phyloP scores from a whole-genome alignment of 2,888 invertebrate genomes.

The Dasypolia templi region DNA sequence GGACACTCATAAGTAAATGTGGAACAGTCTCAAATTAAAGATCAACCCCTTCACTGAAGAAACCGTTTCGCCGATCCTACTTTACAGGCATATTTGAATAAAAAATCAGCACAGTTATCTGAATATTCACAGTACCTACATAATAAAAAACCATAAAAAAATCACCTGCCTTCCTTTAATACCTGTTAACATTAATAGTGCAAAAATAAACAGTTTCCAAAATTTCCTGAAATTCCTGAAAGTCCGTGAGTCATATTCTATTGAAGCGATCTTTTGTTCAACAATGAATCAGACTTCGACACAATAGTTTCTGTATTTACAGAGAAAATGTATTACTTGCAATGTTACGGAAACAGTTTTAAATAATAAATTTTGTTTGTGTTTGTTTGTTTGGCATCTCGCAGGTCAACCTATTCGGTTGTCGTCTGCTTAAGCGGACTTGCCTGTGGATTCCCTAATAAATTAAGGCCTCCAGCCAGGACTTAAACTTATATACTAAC shows the following conservation, averaged over 20 bases:
- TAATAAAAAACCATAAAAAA: no score
- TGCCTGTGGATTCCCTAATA: no score
- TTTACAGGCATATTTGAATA: neutral
- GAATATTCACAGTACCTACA: neutral
- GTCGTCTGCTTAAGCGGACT: no score
- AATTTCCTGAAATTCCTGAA: slow-evolving; percentile 21
- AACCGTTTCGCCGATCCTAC: neutral
- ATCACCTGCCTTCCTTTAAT: no score
- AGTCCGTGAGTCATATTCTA: slow-evolving; percentile 9
- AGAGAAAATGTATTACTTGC: slow-evolving; percentile 6
- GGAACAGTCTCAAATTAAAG: no score
- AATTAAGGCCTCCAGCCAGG: no score
- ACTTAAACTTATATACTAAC: no score
- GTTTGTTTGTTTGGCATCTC: no score
- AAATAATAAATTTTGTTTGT: no score
- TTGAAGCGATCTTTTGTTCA: slow-evolving; percentile 26
- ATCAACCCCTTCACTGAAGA: neutral
- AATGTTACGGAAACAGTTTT: slow-evolving; percentile 25
- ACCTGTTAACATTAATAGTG: slow-evolving; percentile 1
- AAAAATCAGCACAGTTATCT: neutral
- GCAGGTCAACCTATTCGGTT: no score
- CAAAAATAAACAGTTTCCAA: neutral
- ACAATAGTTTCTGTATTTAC: slow-evolving; percentile 15
- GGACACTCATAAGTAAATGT: neutral
- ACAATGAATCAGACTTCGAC: slow-evolving; percentile 14